Evolutionary conservation across 2,113 vertebrate species (phyloP).

Genomic region (Chelonoidis abingdonii): DNA sequence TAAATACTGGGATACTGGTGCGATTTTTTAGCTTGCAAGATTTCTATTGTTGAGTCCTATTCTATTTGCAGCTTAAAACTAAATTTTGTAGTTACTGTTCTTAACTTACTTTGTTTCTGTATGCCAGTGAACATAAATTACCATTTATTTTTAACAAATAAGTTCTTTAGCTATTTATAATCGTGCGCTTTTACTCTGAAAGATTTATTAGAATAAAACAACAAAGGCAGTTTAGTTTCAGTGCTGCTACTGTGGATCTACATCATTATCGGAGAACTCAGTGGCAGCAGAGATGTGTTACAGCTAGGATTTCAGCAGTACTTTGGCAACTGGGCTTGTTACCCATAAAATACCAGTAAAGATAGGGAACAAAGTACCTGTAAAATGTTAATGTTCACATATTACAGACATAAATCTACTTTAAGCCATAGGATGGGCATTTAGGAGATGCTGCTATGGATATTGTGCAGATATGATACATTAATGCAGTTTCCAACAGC

Average conservation of each 20-base stretch:
- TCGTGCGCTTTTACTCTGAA: not conserved
- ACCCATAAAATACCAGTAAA: not conserved
- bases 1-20: conserved; percentile 41
- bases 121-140: conserved; percentile 59
- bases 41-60: conserved; percentile 36
- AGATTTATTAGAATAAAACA: not conserved
- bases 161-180: conserved; percentile 33
- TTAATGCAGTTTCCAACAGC: not conserved
- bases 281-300: rapidly evolving
- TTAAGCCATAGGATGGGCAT: not conserved
- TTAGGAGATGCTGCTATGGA: not conserved
- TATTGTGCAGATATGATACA: rapidly evolving
- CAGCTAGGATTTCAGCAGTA: not conserved
- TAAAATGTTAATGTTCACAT: not conserved
- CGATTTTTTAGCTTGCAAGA: conserved; percentile 21
- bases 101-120: conserved; percentile 13
- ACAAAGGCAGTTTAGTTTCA: not conserved
- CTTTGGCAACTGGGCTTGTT: not conserved
- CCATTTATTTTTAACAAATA: conserved; percentile 50
- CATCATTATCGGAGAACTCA: not conserved
- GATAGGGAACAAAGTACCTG: not conserved
- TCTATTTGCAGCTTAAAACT: conserved; percentile 46
- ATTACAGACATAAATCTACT: rapidly evolving
- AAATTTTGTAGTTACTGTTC: conserved; percentile 44
- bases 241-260: not conserved